These are phyloP conservation scores for Drosophila dunni DNA, from an alignment of 1,140 invertebrate genomes.

Conservation along the genomic window DNA sequence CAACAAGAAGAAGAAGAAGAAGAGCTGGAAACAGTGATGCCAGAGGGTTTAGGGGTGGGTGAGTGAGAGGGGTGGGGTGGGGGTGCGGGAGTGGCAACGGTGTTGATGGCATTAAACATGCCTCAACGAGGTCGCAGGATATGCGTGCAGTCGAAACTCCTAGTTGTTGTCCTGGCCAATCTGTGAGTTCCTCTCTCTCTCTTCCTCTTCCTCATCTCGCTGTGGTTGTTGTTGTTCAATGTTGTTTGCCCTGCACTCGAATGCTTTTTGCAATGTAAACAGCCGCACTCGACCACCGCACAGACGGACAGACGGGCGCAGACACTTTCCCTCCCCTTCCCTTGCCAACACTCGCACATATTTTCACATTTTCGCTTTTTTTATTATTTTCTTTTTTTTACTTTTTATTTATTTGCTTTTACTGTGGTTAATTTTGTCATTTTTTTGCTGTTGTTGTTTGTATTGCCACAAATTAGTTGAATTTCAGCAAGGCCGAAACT, in stretches of 20 bases:
- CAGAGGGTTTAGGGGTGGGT: background rate
- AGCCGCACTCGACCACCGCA: constrained; percentile 39
- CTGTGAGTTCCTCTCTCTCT: constrained; percentile 36
- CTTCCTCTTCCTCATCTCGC: background rate
- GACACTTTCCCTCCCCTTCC: constrained; percentile 1
- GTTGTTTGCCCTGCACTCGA: constrained; percentile 77
- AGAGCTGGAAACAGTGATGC: constrained; percentile 43
- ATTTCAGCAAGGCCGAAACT: constrained; percentile 51
- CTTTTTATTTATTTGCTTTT: constrained; percentile 71
- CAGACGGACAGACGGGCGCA: background rate
- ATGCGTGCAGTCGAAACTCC: constrained; percentile 58
- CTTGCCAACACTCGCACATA: constrained; percentile 50
- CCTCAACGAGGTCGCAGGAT: constrained; percentile 62
- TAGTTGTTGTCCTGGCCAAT: constrained; percentile 56
- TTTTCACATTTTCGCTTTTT: constrained; percentile 59
- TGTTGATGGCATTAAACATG: constrained; percentile 79
- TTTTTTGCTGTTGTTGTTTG: constrained; percentile 41
- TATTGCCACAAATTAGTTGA: constrained; percentile 71
- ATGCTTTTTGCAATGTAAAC: constrained; percentile 83
- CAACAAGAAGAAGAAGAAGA: constrained; percentile 48
- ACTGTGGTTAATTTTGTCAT: constrained; percentile 70
- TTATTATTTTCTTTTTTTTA: constrained; percentile 40
- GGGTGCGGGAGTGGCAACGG: constrained; percentile 53
- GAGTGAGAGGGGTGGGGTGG: background rate
- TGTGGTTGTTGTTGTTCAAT: constrained; percentile 44